Evolutionary conservation across 35 echinoderm and acorn worm genomes (phyloP), one percentile per base, ranked within the genome.

Genomic region (Lytechinus pictus): DNA sequence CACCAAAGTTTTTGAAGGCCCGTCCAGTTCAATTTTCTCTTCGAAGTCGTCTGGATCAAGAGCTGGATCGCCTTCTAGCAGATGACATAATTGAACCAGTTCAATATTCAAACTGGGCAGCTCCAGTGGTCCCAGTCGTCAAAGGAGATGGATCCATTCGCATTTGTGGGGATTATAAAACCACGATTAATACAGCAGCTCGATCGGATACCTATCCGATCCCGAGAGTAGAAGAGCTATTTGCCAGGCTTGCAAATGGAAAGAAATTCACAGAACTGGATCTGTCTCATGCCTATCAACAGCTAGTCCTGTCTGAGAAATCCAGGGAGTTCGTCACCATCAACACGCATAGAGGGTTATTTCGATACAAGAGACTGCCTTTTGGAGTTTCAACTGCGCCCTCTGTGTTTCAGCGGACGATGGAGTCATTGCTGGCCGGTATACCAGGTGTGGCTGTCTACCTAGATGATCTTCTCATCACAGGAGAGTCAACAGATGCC

Each of bases 401-500:
- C 10, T n/a, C n/a, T 24, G 91, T 97, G 10, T 97, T 98, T 87
- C 96, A 97, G 28, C 4, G 95, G 53, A 95, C 95, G 0, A 97
- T 98, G 10, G 94, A 96, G 94, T 92, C 92, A 55, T 28, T 98
- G 14, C 86, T 98, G 1, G 96, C 94, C 79, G 96, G 89, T 21
- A 95, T 96, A 13, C 89, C 96, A 19, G 27, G 92, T 86, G 95
- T 95, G 10, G 95, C 94, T 1, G 94, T 88, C 86, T 96, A 95
- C 91, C 91, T 97, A 6, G 94, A 98, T 94, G 96, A 95, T 53
- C 94, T 98, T 9, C 91, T 98, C 27, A 54, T 98, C 12, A 98
- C 87, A 21, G 95, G 95, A 6, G 27, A 27, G 28, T 95, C 52
- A 19, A 61, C 94, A 5, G 53, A 90, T 10, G 96, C 96, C n/a